Evolutionary conservation across 2,113 vertebrate species (phyloP).

Genomic region (Gobius niger): DNA sequence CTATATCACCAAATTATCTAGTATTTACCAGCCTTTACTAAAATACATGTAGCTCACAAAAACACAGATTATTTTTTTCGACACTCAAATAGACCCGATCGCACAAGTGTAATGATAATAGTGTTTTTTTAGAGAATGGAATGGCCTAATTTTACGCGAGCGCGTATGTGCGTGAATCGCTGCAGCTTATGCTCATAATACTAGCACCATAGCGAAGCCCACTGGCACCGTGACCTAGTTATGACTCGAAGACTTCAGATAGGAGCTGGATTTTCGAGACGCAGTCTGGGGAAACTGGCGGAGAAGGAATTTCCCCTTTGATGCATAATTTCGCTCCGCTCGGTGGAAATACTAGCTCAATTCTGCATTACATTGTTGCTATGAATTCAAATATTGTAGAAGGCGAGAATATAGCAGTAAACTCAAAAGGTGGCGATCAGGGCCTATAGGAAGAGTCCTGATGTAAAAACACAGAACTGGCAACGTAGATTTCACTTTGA

Average conservation of each 20-base stretch:
- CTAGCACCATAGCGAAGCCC: conserved; percentile 30
- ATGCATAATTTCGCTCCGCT: not conserved
- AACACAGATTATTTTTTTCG: no score
- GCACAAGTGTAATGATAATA: no score
- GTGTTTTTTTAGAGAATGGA: not conserved
- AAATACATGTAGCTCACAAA: no score
- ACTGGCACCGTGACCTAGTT: conserved; percentile 69
- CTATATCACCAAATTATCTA: no score
- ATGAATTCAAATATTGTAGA: not conserved
- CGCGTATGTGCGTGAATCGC: not conserved
- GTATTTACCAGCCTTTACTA: no score
- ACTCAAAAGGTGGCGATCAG: no score
- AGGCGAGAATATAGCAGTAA: no score
- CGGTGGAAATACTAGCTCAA: not conserved
- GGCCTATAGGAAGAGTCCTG: no score
- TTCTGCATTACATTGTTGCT: not conserved
- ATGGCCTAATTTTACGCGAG: not conserved
- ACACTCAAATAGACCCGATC: no score
- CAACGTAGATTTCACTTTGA: no score
- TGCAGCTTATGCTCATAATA: conserved; percentile 21
- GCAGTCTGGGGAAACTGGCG: not conserved
- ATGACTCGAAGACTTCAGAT: conserved; percentile 38
- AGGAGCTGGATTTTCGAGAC: conserved; percentile 10
- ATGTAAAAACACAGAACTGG: no score
- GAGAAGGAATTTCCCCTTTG: not conserved